These are phyloP conservation scores for Crax fasciolata DNA, from an alignment of 2,797 vertebrate species.

Conservation along the genomic window DNA sequence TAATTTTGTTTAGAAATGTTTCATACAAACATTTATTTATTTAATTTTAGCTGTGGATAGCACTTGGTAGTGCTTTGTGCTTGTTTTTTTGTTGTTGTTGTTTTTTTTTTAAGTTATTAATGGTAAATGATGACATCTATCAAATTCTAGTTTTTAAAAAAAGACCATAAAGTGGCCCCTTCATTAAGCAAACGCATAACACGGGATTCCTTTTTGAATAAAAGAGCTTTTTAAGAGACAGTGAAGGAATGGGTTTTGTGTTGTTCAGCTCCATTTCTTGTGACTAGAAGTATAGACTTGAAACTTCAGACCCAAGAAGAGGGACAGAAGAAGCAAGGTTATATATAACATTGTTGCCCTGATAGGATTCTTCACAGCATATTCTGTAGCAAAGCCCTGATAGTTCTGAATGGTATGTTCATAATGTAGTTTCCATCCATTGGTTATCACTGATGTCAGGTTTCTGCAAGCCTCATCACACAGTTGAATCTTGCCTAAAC, in stretches of 20 bases:
- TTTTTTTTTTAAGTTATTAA: background rate
- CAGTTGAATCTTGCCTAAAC: background rate
- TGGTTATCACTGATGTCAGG: background rate
- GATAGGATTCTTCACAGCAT: background rate
- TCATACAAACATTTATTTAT: background rate
- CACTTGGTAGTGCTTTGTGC: background rate
- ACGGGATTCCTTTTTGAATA: background rate
- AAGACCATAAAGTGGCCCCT: background rate
- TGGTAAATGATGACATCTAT: background rate
- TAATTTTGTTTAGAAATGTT: background rate
- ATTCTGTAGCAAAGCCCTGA: background rate
- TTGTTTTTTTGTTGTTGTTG: no score
- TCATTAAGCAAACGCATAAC: background rate
- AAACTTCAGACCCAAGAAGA: background rate
- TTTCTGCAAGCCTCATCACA: background rate
- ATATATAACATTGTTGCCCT: background rate
- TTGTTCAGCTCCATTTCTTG: background rate
- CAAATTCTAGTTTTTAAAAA: background rate
- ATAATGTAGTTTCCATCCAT: background rate
- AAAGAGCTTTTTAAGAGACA: background rate
- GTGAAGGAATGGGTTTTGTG: rapidly evolving
- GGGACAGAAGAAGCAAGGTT: background rate
- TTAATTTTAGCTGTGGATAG: background rate
- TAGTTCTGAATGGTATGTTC: background rate
- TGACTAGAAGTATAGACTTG: background rate